Evolutionary conservation across 2,888 invertebrate species (phyloP), one percentile per base, ranked within the genome.

Genomic region (Orthosia cruda): DNA sequence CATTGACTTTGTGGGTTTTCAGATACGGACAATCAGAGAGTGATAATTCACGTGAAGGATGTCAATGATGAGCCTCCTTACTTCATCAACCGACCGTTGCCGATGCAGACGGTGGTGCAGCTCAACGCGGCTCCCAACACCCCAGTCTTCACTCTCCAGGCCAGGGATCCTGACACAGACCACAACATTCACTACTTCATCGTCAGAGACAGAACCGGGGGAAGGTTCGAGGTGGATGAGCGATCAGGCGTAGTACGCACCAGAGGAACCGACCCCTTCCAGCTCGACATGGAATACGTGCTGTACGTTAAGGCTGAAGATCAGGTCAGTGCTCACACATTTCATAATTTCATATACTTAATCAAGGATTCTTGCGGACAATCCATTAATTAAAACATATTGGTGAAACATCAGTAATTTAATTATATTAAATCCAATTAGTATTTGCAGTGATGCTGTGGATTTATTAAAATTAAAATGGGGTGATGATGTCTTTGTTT

Each of bases 101-200:
- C 99, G 23, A 99, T 99, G 99, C 99, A 99, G 95, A 99, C 99
- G 0, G 99, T 99, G 77, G 99, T 99, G 0, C 99, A 99, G 91
- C 97, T 99, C 70, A 99, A 99, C 93, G 99, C 99, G 5, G 98
- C 99, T 5, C 98, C 99, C 55, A 99, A 99, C 93, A 99, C 99
- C 0, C 99, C 99, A 9, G 99, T 99, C 7, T 99, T 99, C 96
- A 99, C 99, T n/a, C 97, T 99, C 45, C 99, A 99, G 94, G 99
- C 99, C 20, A 97, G 99, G 84, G 99, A 99, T 94, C 99, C 99
- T 4, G 99, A 99, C 93, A 99, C 99, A 1, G 99, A 99, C 95
- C 99, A 99, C 93, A 99, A 99, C 93, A 99, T 99, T 83, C 99
- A 99, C 94, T 99, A 99, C 95, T 99, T 99, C 96, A 99, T 99